A percentile compares a stretch with the other conserved stretches of the same genome.
Evolutionary conservation across 2,797 vertebrate species (phyloP).

Genomic region (Enteromius anoplus): DNA sequence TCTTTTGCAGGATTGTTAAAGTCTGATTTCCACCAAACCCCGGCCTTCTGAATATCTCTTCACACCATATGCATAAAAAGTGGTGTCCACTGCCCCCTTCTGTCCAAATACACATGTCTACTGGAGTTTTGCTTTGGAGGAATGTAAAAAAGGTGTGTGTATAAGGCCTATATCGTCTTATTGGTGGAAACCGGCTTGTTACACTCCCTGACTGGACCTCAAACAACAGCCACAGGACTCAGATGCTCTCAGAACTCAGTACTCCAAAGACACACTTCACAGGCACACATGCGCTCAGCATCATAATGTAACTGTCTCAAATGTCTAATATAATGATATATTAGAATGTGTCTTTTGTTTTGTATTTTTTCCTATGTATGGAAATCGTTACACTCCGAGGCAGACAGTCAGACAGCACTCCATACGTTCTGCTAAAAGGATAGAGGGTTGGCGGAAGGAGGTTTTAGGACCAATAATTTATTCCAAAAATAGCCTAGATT

Average conservation of each 20-base stretch:
- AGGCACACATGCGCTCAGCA: slow-evolving; percentile 50
- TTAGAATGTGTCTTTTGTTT: slow-evolving; percentile 32
- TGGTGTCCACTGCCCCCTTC: slow-evolving; percentile 10
- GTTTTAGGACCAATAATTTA: slow-evolving; percentile 57
- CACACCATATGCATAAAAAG: neutral
- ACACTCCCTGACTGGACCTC: slow-evolving; percentile 50
- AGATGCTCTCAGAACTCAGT: slow-evolving; percentile 71
- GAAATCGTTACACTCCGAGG: slow-evolving; percentile 16
- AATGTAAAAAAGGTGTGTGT: neutral
- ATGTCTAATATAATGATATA: slow-evolving; percentile 3
- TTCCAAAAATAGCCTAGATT: slow-evolving; percentile 41
- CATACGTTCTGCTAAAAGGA: slow-evolving; percentile 63
- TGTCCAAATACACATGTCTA: slow-evolving; percentile 13
- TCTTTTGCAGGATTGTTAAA: slow-evolving; percentile 29
- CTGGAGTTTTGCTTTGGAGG: neutral
- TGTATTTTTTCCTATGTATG: slow-evolving; percentile 38
- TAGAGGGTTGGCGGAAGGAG: slow-evolving; percentile 12
- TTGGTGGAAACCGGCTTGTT: slow-evolving; percentile 50
- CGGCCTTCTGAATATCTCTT: slow-evolving; percentile 8
- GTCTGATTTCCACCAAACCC: slow-evolving; percentile 46
- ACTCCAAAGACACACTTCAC: slow-evolving; percentile 71
- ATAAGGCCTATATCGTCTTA: neutral
- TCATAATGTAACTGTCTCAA: slow-evolving; percentile 43
- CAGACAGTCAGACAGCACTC: slow-evolving; percentile 10
- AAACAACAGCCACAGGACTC: slow-evolving; percentile 44